A percentile compares a stretch with the other conserved stretches of the same genome.
These are phyloP conservation scores for Dicycla oo DNA, from an alignment of 2,888 invertebrate species.

Conservation along the genomic window DNA sequence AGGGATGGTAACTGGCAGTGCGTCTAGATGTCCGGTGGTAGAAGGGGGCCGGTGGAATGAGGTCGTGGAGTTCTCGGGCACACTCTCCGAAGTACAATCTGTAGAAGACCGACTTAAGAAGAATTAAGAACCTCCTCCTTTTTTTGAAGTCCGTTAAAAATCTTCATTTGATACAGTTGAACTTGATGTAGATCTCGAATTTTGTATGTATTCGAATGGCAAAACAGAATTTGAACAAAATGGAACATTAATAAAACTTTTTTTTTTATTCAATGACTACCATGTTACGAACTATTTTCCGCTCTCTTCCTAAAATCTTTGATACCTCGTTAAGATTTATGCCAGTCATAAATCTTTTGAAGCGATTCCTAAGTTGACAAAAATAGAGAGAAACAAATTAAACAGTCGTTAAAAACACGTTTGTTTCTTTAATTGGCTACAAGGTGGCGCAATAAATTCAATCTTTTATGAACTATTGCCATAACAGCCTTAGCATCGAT, in stretches of 20 bases:
- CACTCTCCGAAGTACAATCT: too few relatives aligned
- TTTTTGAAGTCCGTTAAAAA: too few relatives aligned
- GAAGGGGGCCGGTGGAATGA: too few relatives aligned
- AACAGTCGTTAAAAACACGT: constrained; percentile 43
- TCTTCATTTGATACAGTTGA: too few relatives aligned
- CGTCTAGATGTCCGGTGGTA: too few relatives aligned
- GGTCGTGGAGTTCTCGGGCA: too few relatives aligned
- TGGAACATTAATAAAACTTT: not conserved
- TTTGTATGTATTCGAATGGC: not conserved
- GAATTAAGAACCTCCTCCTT: too few relatives aligned
- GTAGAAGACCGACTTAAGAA: too few relatives aligned
- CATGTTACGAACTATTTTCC: not conserved
- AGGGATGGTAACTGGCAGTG: too few relatives aligned
- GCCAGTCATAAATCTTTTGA: constrained; percentile 33
- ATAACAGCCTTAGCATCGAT: constrained; percentile 19
- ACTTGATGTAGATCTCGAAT: not conserved
- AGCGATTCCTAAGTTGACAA: constrained; percentile 34
- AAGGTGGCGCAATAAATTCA: constrained; percentile 38
- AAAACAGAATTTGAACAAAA: not conserved
- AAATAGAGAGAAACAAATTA: constrained; percentile 41
- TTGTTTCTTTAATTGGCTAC: constrained; percentile 24
- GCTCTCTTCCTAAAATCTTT: constrained; percentile 17
- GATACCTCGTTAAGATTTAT: constrained; percentile 23
- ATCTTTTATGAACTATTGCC: constrained; percentile 27
- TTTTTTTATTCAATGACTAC: not conserved